Conservation (phyloP, 2,797 vertebrate genomes). For the Caiman crocodilus region DNA sequence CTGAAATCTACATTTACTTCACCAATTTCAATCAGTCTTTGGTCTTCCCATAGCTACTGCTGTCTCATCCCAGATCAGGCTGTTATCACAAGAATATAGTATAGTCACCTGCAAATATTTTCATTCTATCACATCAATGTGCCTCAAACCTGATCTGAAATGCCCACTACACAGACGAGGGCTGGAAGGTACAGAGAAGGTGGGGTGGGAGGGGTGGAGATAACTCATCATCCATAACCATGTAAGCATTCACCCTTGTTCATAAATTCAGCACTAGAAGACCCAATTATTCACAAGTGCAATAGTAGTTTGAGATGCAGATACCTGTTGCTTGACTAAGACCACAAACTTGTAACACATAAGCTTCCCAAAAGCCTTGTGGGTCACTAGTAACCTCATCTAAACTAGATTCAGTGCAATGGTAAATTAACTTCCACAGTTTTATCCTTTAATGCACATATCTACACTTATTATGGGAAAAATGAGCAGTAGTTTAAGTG, state of each 20-base stretch:
- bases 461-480: background rate
- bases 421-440: background rate
- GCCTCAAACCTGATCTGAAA: background rate
- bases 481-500: rapidly evolving
- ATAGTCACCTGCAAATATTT: background rate
- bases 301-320: background rate
- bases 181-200: too few species aligned
- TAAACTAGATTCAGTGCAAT: background rate
- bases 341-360: background rate
- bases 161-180: too few species aligned
- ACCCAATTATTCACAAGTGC: background rate
- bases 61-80: background rate
- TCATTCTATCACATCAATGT: background rate
- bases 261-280: background rate
- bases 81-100: background rate
- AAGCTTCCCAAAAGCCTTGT: background rate
- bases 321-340: background rate
- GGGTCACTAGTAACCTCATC: background rate
- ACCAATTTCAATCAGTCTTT: background rate
- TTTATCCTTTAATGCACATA: background rate
- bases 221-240: background rate
- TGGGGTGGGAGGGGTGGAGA: background rate
- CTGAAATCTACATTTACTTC: background rate
- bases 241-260: background rate
- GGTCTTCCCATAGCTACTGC: background rate